A percentile compares a stretch with the other conserved stretches of the same genome.
Conservation (phyloP, 2,113 vertebrate species). For the Arenaria interpres region DNA sequence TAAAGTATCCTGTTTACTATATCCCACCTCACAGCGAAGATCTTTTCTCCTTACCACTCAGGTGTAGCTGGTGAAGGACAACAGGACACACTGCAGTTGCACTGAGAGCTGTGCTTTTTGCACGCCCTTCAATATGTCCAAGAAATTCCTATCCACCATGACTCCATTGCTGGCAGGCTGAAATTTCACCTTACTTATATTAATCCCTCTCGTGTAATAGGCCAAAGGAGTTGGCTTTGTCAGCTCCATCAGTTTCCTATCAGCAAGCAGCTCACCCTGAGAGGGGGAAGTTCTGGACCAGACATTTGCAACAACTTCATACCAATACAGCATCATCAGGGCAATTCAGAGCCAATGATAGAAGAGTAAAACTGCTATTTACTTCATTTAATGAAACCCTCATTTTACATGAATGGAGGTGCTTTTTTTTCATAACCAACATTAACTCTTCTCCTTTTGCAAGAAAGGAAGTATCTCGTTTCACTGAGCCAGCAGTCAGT, state of each 20-base stretch:
- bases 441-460: not conserved
- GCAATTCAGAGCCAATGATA: not conserved
- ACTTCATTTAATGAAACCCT: not conserved
- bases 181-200: not conserved
- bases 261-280: not conserved
- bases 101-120: not conserved
- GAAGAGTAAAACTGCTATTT: not conserved
- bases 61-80: not conserved
- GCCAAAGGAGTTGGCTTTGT: not conserved
- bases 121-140: not conserved
- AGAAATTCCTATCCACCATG: not conserved
- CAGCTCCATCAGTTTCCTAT: not conserved
- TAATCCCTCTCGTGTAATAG: not conserved
- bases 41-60: not conserved
- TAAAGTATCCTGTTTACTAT: not conserved
- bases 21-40: not conserved
- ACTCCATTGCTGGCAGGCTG: not conserved
- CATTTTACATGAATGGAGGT: not conserved
- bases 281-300: not conserved
- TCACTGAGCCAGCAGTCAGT: not conserved
- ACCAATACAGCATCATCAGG: no score
- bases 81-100: not conserved
- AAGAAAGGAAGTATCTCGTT: not conserved
- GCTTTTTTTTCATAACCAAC: not conserved
- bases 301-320: not conserved